Base-by-base conservation (phyloP, 2,888 invertebrate genomes). In the Ophion ventricosus region DNA sequence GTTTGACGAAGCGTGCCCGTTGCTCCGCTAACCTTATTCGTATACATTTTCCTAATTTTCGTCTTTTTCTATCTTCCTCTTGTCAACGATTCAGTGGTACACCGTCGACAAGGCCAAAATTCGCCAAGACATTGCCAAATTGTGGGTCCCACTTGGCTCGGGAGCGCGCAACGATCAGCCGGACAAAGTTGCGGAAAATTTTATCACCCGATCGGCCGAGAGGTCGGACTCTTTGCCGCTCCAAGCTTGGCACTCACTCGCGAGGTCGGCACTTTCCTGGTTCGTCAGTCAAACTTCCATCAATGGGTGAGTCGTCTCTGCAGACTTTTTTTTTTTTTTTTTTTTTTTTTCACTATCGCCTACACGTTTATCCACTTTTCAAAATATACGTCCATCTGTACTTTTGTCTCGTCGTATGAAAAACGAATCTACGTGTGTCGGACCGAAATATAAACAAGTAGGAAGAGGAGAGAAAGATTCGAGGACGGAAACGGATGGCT, bases 231-330 rank as follows among this genome's bases (percentile, higher is more conserved):
- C 97, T 95, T 94, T 99, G 80, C 96, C 98, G 94, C 96, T 97
- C 35, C 98, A 99, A 94, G 94, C 98, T 85, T 98, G 97, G 96
- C 98, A 99, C 94, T 96, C 97, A 56, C 89, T 99, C 56, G 97
- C 97, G 20, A 96, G 97, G 90, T 95, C 97, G n/a, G 94, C 99
- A 59, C 95, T 99, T 25, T 96, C 97, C 86, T 96, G 97, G 94
- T 98, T 99, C 94, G 97, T 99, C 96, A 97, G 98, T 43, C 97
- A 97, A 92, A 99, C 99, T 1, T 98, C 98, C 88, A 97, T 98
- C 87, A 99, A 99, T 94, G 99, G 99, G 96, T 98, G 93, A 96
- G 96, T 95, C 76, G 2, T 11, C 26, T 40, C 23, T 64, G n/a
- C 8, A 72, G n/a, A 40, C 7, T 66, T 43, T 66, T 26, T n/a